Evolutionary conservation across 2,888 invertebrate species (phyloP).

Genomic region (Dicycla oo): DNA sequence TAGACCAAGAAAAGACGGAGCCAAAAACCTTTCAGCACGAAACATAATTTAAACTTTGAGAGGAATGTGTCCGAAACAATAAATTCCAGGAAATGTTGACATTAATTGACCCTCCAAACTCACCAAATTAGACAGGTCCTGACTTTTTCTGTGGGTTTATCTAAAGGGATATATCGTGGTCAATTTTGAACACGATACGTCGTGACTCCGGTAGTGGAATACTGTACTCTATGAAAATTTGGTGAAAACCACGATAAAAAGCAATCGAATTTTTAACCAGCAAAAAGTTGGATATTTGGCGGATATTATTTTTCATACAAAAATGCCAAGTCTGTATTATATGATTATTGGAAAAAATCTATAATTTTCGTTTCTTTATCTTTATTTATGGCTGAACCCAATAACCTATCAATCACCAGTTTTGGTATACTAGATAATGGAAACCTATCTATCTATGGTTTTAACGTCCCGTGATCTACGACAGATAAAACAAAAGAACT

Average conservation of each 20-base stretch:
- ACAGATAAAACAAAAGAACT: too few species aligned
- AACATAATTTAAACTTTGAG: not conserved
- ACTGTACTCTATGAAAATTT: not conserved
- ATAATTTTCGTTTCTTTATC: not conserved
- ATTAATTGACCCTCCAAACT: not conserved
- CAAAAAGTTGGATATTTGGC: too few species aligned
- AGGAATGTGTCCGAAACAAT: not conserved
- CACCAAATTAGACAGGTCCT: not conserved
- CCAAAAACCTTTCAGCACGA: not conserved
- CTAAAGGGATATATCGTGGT: not conserved
- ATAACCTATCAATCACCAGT: too few species aligned
- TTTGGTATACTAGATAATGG: too few species aligned
- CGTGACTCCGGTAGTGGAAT: not conserved
- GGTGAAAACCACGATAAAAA: not conserved
- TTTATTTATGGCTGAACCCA: too few species aligned
- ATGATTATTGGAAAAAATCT: not conserved
- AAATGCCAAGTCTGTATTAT: not conserved
- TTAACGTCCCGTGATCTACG: too few species aligned
- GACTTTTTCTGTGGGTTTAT: not conserved
- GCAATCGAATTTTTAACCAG: not conserved
- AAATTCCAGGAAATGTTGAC: not conserved
- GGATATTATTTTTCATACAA: not conserved
- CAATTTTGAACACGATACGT: not conserved
- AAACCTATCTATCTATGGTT: too few species aligned
- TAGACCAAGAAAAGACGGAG: not conserved